Base-by-base conservation (phyloP, 1,140 invertebrate genomes). In the Globodera rostochiensis region DNA sequence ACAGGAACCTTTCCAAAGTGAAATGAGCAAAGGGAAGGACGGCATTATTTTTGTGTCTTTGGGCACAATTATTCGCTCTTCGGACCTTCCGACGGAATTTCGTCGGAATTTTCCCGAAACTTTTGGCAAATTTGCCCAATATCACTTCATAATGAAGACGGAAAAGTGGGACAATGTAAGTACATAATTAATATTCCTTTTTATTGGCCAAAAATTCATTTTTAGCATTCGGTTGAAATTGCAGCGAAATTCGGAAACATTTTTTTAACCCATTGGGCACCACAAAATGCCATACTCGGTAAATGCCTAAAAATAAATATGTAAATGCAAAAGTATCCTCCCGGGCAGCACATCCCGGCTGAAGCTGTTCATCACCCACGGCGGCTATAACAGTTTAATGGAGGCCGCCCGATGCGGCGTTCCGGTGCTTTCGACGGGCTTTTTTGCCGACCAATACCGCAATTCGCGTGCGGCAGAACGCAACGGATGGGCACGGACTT, bases 361-460 rank as follows among this genome's bases (percentile, higher is more conserved):
- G 25, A 79, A 77, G 50, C 69, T 87, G 60, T 87, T 87, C 75
- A 81, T 87, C 53, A 87, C 85, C 5, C 86, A 87, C 80, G 84
- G 77, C 73, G 86, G 86, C 13, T 87, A 85, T 73, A 87, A 86
- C 80, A 73, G 80, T 73, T n/a, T 78, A 19, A 73, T 84, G 50
- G 86, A 87, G 79, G 80, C 82, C 6, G 76, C 87, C 13, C 74
- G 80, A 46, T 19, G 46, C 57, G 86, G 83, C 4, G 73, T 85
- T 6, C 78, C 87, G 3, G 69, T 87, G 45, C 25, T 86, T 19
- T 57, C 85, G 66, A 60, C 73, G 47, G 70, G 86, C 8, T 64
- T 88, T 15, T 87, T 86, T 71, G 83, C 47, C 8, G 86, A 87
- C 84, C 86, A 87, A 78, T 70, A 67, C 19, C 57, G 75, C 36